phyloP scores from a whole-genome alignment of 1,140 invertebrate genomes.

The Atta cephalotes region DNA sequence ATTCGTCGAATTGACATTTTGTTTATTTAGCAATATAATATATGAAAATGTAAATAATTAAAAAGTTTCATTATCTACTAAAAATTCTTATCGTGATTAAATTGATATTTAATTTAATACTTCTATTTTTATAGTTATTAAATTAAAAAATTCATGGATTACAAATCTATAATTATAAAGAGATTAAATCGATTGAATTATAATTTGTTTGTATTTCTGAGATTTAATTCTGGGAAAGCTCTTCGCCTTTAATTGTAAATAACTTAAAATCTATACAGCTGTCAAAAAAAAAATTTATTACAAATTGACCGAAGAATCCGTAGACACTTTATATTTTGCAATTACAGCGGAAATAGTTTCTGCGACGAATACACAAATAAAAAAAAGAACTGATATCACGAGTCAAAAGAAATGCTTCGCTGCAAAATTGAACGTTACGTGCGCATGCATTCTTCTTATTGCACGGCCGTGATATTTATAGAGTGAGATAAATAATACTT shows the following conservation, averaged over 20 bases:
- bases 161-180: neutral
- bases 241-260: neutral
- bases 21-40: conserved; percentile 1
- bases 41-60: neutral
- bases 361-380: neutral
- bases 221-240: neutral
- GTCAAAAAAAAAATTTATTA: neutral
- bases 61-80: neutral
- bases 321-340: conserved; percentile 19
- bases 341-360: conserved; percentile 22
- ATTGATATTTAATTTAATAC: neutral
- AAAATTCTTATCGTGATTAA: neutral
- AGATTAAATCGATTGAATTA: neutral
- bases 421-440: conserved; percentile 15
- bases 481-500: neutral
- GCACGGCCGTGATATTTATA: conserved; percentile 11
- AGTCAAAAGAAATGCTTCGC: conserved; percentile 31
- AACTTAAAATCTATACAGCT: neutral
- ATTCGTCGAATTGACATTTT: neutral
- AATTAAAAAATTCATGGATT: neutral
- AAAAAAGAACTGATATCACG: neutral
- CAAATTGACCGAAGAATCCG: neutral
- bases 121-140: neutral
- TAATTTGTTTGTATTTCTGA: conserved; percentile 1
- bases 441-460: neutral